A percentile compares a stretch with the other conserved stretches of the same genome.
Conservation (phyloP, 2,888 invertebrate genomes). For the Schizotus pectinicornis region DNA sequence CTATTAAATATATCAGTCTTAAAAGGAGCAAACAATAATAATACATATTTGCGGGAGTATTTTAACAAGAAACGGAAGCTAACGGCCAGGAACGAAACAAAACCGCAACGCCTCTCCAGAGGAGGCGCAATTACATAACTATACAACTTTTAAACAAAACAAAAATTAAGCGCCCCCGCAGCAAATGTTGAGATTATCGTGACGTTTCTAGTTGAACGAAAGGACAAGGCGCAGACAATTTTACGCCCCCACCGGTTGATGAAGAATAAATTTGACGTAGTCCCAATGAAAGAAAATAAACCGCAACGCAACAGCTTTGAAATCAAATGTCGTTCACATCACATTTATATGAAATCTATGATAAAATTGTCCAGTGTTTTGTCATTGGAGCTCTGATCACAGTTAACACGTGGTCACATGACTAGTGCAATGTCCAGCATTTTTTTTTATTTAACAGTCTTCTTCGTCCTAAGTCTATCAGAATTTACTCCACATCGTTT, state of each 20-base stretch:
- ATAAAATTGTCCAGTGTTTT: conserved; percentile 53
- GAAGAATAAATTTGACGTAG: background rate
- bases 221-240: too few species aligned
- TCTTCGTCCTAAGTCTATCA: conserved; percentile 50
- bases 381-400: conserved; percentile 59
- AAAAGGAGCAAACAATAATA: conserved; percentile 58
- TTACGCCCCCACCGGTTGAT: background rate
- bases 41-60: conserved; percentile 50
- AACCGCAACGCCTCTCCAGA: too few species aligned
- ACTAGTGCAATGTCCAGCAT: conserved; percentile 57
- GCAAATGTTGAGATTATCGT: too few species aligned
- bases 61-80: conserved; percentile 49
- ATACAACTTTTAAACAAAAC: background rate
- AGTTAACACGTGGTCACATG: conserved; percentile 59
- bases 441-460: conserved; percentile 47
- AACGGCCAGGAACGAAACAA: conserved; percentile 3
- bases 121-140: background rate
- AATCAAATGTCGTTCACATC: conserved; percentile 51
- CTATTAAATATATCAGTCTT: conserved; percentile 58
- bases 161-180: too few species aligned
- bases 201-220: too few species aligned
- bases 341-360: conserved; percentile 47
- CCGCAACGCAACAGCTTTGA: background rate
- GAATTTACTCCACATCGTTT: conserved; percentile 24
- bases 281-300: too few species aligned